phyloP scores from a whole-genome alignment of 1,140 invertebrate genomes.

The Camponotus floridanus region DNA sequence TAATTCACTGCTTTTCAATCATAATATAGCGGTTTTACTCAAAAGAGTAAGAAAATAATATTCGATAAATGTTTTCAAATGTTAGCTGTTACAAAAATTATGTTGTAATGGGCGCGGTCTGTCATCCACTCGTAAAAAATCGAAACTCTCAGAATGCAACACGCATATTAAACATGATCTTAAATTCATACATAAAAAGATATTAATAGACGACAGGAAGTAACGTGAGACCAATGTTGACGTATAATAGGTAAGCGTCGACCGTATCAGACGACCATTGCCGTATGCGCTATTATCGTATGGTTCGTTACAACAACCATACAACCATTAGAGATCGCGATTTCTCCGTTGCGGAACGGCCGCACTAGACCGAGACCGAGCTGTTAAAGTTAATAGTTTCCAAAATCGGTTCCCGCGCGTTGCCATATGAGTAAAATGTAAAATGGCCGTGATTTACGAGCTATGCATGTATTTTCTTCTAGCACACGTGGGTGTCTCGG shows the following conservation, averaged over 20 bases:
- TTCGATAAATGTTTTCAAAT: too few relatives aligned
- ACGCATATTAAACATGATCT: neutral
- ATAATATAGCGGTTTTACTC: too few relatives aligned
- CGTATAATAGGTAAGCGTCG: slow-evolving; percentile 10
- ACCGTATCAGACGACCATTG: slow-evolving; percentile 25
- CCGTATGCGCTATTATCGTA: neutral
- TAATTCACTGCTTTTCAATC: too few relatives aligned
- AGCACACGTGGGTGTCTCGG: slow-evolving; percentile 64
- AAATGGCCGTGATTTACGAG: slow-evolving; percentile 69
- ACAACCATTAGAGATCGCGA: slow-evolving; percentile 32
- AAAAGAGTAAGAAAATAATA: too few relatives aligned
- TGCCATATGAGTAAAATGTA: slow-evolving; percentile 66
- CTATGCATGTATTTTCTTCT: slow-evolving; percentile 45
- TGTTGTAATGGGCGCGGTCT: neutral
- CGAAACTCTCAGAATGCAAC: neutral
- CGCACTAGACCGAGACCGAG: neutral
- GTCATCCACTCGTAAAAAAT: neutral
- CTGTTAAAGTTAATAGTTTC: slow-evolving; percentile 53
- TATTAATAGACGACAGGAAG: slow-evolving; percentile 25
- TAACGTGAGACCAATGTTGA: slow-evolving; percentile 7
- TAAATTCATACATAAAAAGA: slow-evolving; percentile 5
- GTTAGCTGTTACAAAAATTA: too few relatives aligned
- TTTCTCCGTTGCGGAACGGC: slow-evolving; percentile 32
- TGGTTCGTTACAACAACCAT: slow-evolving; percentile 39
- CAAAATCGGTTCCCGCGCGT: slow-evolving; percentile 23